phyloP scores from a whole-genome alignment of 2,113 vertebrate genomes.

The Nannospalax galili region DNA sequence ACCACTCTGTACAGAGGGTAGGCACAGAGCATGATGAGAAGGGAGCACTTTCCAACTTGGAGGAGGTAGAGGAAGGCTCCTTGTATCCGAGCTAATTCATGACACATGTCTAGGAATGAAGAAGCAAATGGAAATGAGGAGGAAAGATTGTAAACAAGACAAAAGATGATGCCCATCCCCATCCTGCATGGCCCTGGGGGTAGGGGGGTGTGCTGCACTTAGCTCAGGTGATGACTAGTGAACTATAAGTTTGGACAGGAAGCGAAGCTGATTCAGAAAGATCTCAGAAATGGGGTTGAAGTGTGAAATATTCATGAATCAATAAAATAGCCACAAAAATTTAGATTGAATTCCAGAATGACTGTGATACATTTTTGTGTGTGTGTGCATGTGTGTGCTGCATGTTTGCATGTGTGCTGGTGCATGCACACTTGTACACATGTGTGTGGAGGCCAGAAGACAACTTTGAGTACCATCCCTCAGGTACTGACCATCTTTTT shows the following conservation, averaged over 20 bases:
- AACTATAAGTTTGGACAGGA: background rate
- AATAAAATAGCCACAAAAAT: background rate
- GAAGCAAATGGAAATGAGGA: background rate
- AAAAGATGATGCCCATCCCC: background rate
- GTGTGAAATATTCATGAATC: background rate
- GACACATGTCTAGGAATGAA: background rate
- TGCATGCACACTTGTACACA: background rate
- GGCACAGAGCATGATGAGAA: background rate
- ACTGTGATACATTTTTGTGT: background rate
- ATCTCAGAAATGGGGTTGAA: background rate
- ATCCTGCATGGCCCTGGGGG: background rate
- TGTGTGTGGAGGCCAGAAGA: background rate
- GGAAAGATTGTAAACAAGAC: background rate
- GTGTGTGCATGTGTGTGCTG: too few relatives aligned
- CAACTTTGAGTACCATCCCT: background rate
- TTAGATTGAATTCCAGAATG: background rate
- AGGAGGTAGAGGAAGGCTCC: background rate
- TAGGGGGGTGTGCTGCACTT: background rate
- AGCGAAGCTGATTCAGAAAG: background rate
- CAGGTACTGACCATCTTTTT: background rate
- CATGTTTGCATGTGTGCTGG: too few relatives aligned
- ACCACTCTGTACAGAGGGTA: background rate
- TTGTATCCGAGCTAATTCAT: background rate
- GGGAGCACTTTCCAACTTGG: background rate
- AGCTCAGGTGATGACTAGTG: background rate